Evolutionary conservation across 2,888 invertebrate genomes (phyloP).

Genomic region (Cephus pulcher): DNA sequence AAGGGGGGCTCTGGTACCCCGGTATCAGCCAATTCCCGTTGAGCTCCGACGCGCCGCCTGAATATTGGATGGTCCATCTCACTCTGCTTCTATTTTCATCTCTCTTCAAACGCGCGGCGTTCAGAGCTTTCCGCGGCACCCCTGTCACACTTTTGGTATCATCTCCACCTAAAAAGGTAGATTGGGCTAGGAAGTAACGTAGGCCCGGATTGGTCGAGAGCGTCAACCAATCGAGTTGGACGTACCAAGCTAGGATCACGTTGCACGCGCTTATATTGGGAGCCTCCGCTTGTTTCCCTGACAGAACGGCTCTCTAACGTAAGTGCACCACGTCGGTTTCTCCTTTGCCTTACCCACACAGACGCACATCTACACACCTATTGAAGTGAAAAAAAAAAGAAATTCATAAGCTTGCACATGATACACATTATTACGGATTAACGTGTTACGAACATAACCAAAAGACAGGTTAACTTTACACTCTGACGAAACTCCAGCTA

Average conservation of each 20-base stretch:
- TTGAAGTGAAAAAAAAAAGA: no score
- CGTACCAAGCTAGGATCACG: conserved; percentile 76
- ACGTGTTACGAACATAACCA: no score
- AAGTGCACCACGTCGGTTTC: conserved; percentile 74
- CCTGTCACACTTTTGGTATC: conserved; percentile 65
- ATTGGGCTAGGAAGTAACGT: conserved; percentile 69
- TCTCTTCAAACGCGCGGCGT: conserved; percentile 48
- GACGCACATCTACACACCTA: no score
- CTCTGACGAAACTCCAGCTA: no score
- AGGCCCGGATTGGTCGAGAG: conserved; percentile 65
- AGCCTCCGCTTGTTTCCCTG: conserved; percentile 78
- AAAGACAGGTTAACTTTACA: no score
- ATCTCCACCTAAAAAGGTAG: conserved; percentile 76
- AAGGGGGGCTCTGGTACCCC: no score
- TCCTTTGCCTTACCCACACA: conserved; percentile 1
- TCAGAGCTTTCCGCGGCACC: conserved; percentile 55
- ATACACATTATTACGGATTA: no score
- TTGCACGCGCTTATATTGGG: conserved; percentile 85
- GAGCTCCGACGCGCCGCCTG: no score
- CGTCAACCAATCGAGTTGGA: conserved; percentile 65
- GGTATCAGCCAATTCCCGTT: no score
- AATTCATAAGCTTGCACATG: no score
- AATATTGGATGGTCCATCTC: conserved; percentile 24
- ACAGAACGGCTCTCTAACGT: conserved; percentile 98
- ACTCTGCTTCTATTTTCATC: conserved; percentile 59